Base-by-base conservation (phyloP, 2,888 invertebrate genomes). In the Pristionchus mayeri region DNA sequence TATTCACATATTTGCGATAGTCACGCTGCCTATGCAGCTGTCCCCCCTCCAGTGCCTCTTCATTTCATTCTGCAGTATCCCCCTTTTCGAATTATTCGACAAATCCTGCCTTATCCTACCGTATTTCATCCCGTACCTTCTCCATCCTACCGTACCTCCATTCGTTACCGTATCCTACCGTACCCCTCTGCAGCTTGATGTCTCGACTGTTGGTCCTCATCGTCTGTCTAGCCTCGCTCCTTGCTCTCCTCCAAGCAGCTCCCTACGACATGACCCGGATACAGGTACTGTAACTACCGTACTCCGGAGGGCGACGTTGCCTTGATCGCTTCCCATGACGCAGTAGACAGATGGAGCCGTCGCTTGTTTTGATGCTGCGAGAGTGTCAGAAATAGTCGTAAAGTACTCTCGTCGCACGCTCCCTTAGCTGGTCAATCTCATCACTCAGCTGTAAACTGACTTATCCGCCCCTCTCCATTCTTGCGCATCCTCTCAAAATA, bases 211-310 rank as follows among this genome's bases (percentile, higher is more conserved):
- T 78, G n/a, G 24, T 78, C 21, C 76, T 78, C 76, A 9, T 80
- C 37, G 1, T 80, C 34, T 80, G 80, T 48, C 37, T 80, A 27
- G 80, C 80, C 18, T 80, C 80, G 0, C 57, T 80, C 3, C 37
- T 80, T 6, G 34, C 57, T 4, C 80, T 80, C 6, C 52, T 57
- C 37, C 57, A 80, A n/a, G 37, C 80, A 24, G 54, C 57, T 3
- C 80, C 80, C 54, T 30, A 44, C 37, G 37, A 37, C n/a, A 80
- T 80, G 80, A 80, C 80, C n/a, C 54, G 80, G 18, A 80, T 80
- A 80, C 80, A 80, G 80, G 80, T 80, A 79, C n/a, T 18, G 40
- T 40, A 44, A 44, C 13, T 13, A 6, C 13, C 44, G 44, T 6
- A 44, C 44, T 44, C 44, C 44, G 44, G 44, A 13, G 44, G n/a